Conservation (phyloP, 2,888 invertebrate species). For the Dryomyza anilis region DNA sequence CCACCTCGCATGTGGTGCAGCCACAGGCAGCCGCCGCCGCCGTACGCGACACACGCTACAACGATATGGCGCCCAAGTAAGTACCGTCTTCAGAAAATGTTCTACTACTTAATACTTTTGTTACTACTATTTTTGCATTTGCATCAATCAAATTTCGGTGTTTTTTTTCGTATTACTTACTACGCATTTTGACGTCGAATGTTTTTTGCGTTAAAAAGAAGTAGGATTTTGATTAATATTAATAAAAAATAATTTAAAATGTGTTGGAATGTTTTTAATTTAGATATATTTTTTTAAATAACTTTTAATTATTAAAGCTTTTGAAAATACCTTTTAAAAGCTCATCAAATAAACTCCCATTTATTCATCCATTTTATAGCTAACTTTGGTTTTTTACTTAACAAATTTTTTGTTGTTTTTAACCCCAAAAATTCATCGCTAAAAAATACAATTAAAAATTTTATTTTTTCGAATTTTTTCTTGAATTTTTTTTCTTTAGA, state of each 20-base stretch:
- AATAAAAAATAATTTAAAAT: too few species aligned
- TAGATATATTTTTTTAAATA: too few species aligned
- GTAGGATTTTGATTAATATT: too few species aligned
- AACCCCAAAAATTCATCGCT: background rate
- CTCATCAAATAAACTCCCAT: too few species aligned
- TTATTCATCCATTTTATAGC: background rate
- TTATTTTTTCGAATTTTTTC: constrained; percentile 37
- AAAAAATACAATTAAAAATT: constrained; percentile 1
- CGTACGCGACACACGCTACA: constrained; percentile 74
- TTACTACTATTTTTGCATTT: too few species aligned
- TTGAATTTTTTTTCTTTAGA: constrained; percentile 55
- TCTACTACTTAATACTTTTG: too few species aligned
- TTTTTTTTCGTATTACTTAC: constrained; percentile 3
- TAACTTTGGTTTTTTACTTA: background rate
- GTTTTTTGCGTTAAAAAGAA: too few species aligned
- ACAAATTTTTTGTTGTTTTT: constrained; percentile 12
- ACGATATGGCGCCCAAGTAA: constrained; percentile 88
- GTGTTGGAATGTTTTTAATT: too few species aligned
- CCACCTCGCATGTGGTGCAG: constrained; percentile 62
- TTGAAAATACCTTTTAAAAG: too few species aligned
- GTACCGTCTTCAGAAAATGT: too few species aligned
- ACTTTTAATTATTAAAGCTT: too few species aligned
- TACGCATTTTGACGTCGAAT: constrained; percentile 16
- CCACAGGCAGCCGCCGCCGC: constrained; percentile 70
- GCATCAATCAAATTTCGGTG: background rate